phyloP scores from a whole-genome alignment of 1,140 invertebrate genomes.

The Dufourea novaeangliae region DNA sequence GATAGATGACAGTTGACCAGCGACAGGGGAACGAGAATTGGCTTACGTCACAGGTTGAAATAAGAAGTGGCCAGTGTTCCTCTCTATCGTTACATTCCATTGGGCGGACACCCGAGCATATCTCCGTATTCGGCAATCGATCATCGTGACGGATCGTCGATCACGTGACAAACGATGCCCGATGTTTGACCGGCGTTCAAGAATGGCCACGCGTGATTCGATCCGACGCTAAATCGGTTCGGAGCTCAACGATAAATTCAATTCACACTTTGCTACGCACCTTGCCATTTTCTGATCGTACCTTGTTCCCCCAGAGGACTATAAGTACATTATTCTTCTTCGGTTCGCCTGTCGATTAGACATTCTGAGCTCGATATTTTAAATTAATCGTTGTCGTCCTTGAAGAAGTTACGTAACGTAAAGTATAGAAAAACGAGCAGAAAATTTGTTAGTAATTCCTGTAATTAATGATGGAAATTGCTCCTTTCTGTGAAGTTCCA shows the following conservation, averaged over 20 bases:
- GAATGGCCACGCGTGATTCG: conserved; percentile 7
- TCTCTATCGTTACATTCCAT: conserved; percentile 24
- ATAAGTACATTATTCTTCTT: background rate
- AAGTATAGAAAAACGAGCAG: background rate
- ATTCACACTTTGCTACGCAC: background rate
- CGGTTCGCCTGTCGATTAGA: background rate
- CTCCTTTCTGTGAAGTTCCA: too few relatives aligned
- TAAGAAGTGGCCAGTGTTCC: conserved; percentile 1
- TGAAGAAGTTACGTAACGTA: background rate
- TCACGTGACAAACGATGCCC: conserved; percentile 31
- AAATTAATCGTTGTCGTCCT: background rate
- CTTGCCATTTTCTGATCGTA: background rate
- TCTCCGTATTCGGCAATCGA: conserved; percentile 52
- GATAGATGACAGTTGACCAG: conserved; percentile 33
- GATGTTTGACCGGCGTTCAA: background rate
- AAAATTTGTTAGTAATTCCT: too few relatives aligned
- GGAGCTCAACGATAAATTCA: background rate
- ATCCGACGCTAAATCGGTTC: conserved; percentile 19
- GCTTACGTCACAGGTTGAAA: background rate
- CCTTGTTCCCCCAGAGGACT: background rate
- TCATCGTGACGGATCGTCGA: conserved; percentile 56
- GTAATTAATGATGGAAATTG: too few relatives aligned
- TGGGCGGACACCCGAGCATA: conserved; percentile 30
- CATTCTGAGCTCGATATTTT: background rate
- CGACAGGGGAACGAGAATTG: conserved; percentile 13